Evolutionary conservation across 1,140 invertebrate species (phyloP).

Genomic region (Bombus sylvicola): DNA sequence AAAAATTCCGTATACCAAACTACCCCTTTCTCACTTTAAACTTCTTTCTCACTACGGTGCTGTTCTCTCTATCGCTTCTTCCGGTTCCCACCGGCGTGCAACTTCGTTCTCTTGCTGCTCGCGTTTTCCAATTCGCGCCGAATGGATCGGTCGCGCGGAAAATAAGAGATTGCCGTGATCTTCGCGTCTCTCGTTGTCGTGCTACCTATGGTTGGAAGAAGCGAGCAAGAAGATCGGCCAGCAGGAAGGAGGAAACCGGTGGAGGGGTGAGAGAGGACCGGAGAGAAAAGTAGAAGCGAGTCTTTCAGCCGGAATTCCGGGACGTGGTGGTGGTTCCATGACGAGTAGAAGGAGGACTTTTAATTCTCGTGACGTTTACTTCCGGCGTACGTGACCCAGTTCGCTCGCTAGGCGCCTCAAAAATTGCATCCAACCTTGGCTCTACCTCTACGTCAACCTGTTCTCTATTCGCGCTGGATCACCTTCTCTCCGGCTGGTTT

Average conservation of each 20-base stretch:
- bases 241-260: not conserved
- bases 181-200: constrained; percentile 47
- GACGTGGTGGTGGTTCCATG: constrained; percentile 24
- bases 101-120: constrained; percentile 67
- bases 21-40: not conserved
- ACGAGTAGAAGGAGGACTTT: constrained; percentile 29
- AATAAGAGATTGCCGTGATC: constrained; percentile 71
- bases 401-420: constrained; percentile 27
- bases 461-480: constrained; percentile 51
- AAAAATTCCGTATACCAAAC: constrained; percentile 35
- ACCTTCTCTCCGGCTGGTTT: constrained; percentile 1
- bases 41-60: not conserved
- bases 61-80: constrained; percentile 30
- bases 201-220: not conserved
- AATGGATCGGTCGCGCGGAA: constrained; percentile 69
- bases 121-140: constrained; percentile 71
- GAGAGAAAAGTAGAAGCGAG: not conserved
- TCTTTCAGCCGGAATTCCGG: constrained; percentile 33
- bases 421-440: constrained; percentile 42
- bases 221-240: too few relatives aligned
- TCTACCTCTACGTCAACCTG: constrained; percentile 16
- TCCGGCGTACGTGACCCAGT: constrained; percentile 65
- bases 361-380: constrained; percentile 60
- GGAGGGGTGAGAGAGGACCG: too few relatives aligned
- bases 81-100: constrained; percentile 30